Evolutionary conservation across 1,140 invertebrate genomes (phyloP).

Genomic region (Polypedilum pembai): DNA sequence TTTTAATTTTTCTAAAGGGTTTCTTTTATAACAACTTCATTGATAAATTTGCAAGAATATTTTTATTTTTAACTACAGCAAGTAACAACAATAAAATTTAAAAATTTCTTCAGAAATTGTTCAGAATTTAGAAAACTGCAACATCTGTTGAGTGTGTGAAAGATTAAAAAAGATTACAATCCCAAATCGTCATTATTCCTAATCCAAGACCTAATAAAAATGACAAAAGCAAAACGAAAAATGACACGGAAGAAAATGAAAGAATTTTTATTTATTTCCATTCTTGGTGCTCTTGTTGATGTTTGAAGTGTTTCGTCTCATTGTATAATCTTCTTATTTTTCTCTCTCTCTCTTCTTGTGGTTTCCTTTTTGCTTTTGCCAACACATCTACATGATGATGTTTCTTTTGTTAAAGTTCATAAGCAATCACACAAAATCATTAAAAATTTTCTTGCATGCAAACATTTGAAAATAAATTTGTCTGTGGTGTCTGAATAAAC

Average conservation of each 20-base stretch:
- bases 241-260: not conserved
- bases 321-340: not conserved
- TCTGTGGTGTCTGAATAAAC: too few relatives aligned
- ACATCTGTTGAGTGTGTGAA: constrained; percentile 1
- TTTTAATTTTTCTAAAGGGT: too few relatives aligned
- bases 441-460: too few relatives aligned
- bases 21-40: too few relatives aligned
- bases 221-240: constrained; percentile 1
- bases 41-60: too few relatives aligned
- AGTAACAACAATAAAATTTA: too few relatives aligned
- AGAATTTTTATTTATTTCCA: not conserved
- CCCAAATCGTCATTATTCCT: not conserved
- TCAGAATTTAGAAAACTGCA: not conserved
- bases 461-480: too few relatives aligned
- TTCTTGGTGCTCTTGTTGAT: not conserved
- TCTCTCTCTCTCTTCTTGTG: not conserved
- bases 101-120: not conserved
- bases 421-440: too few relatives aligned
- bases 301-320: constrained; percentile 4
- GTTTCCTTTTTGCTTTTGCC: not conserved
- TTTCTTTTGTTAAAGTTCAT: too few relatives aligned
- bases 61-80: too few relatives aligned
- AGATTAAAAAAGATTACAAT: not conserved
- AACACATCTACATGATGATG: too few relatives aligned
- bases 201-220: constrained; percentile 13